phyloP scores from a whole-genome alignment of 92 coral and sea anemone species.

The Anthopleura xanthogrammica region DNA sequence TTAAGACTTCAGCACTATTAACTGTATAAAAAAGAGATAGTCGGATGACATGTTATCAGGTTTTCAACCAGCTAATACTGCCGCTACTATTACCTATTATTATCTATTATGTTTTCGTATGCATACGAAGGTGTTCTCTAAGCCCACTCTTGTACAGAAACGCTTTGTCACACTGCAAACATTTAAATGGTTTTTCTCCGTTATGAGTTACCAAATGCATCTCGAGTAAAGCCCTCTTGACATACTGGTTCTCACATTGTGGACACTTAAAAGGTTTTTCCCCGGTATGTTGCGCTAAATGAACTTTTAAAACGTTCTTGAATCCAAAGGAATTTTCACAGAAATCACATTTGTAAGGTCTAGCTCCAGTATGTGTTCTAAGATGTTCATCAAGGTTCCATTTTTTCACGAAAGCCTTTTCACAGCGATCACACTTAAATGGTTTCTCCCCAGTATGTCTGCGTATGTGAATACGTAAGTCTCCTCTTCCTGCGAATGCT shows the following conservation, averaged over 20 bases:
- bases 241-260: neutral
- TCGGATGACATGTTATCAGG: too few relatives aligned
- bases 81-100: too few relatives aligned
- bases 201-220: conserved; percentile 62
- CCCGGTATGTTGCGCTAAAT: neutral
- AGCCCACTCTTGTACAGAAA: conserved; percentile 26
- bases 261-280: neutral
- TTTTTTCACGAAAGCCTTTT: conserved; percentile 5
- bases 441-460: conserved; percentile 16
- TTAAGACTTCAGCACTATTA: too few relatives aligned
- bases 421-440: conserved; percentile 2
- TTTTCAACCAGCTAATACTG: too few relatives aligned
- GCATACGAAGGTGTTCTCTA: neutral
- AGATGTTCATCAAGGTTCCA: conserved; percentile 10
- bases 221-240: neutral
- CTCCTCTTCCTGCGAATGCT: neutral
- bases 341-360: neutral
- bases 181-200: conserved; percentile 81
- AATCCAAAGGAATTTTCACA: neutral
- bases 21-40: too few relatives aligned
- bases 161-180: conserved; percentile 86
- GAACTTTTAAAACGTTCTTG: conserved; percentile 8
- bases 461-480: neutral
- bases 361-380: conserved; percentile 20
- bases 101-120: neutral